Percentiles rank a stretch among this genome's conserved stretches.
Conservation (phyloP, 2,797 vertebrate genomes). For the Onychomys leucogaster region DNA sequence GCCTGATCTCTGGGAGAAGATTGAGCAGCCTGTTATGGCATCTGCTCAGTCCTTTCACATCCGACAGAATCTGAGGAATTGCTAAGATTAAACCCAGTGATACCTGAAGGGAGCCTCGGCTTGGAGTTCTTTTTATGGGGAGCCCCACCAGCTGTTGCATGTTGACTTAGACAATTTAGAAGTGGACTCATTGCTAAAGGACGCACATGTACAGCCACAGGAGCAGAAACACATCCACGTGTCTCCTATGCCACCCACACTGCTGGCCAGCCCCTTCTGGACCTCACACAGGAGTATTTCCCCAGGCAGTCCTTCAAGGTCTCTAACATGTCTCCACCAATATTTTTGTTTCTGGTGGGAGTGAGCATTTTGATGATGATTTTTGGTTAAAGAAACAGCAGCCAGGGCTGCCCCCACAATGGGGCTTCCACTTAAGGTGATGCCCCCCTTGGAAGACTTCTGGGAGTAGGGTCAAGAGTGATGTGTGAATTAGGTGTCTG, state of each 20-base stretch:
- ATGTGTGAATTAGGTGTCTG: background rate
- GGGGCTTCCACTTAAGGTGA: background rate
- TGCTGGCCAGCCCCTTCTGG: background rate
- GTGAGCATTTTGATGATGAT: conserved; percentile 33
- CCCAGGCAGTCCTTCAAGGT: conserved; percentile 5
- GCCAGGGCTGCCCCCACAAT: background rate
- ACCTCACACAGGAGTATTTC: conserved; percentile 28
- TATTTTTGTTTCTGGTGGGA: conserved; percentile 56
- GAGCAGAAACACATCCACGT: background rate
- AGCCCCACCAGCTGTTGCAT: conserved; percentile 32
- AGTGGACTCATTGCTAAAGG: background rate
- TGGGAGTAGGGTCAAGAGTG: background rate
- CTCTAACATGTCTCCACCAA: background rate
- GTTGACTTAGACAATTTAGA: background rate
- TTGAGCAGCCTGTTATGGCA: too few species aligned
- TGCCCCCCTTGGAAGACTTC: background rate
- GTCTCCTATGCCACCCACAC: background rate
- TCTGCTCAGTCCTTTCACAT: background rate
- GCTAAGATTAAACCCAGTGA: conserved; percentile 7
- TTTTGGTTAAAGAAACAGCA: conserved; percentile 49
- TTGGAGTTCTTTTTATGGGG: conserved; percentile 18
- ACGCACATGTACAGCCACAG: background rate
- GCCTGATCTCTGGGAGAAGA: too few species aligned
- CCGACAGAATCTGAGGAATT: conserved; percentile 1
- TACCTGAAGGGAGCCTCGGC: conserved; percentile 10